Evolutionary conservation across 37 sponge, comb jelly and placozoan species (phyloP).

Genomic region (Tethya wilhelma): DNA sequence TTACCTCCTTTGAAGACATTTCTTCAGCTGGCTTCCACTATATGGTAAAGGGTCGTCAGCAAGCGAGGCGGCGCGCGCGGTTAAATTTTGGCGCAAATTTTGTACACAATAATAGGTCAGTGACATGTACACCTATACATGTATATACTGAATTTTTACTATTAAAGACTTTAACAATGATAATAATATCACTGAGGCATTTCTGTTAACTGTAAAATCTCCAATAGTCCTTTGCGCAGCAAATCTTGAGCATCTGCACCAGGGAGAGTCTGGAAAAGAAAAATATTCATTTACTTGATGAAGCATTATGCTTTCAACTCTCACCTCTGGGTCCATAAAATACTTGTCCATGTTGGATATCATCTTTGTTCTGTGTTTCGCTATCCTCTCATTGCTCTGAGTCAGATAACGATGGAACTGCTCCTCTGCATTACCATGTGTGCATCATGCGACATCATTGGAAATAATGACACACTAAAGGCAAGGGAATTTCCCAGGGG

Average conservation of each 20-base stretch:
- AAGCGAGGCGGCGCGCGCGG: not conserved
- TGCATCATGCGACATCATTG: too few relatives aligned
- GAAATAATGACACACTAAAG: too few relatives aligned
- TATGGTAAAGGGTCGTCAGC: not conserved
- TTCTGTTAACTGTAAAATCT: conserved; percentile 37
- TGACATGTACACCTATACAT: not conserved
- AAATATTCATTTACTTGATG: not conserved
- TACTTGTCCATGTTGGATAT: conserved; percentile 42
- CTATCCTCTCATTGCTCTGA: conserved; percentile 61
- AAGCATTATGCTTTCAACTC: not conserved
- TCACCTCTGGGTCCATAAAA: conserved; percentile 48
- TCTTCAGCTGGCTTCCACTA: not conserved
- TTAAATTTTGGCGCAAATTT: not conserved
- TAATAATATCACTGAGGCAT: conserved; percentile 13
- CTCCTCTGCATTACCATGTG: conserved; percentile 70
- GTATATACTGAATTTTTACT: not conserved
- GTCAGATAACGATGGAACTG: conserved; percentile 63
- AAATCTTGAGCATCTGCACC: conserved; percentile 16
- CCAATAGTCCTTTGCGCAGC: conserved; percentile 35
- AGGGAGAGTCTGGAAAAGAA: conserved; percentile 29
- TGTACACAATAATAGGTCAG: too few relatives aligned
- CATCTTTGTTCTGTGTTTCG: conserved; percentile 19
- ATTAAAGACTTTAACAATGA: not conserved
- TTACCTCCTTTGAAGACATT: conserved; percentile 67
- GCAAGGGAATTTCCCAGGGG: too few relatives aligned